phyloP scores from a whole-genome alignment of 1,140 invertebrate genomes.

The Maconellicoccus hirsutus region DNA sequence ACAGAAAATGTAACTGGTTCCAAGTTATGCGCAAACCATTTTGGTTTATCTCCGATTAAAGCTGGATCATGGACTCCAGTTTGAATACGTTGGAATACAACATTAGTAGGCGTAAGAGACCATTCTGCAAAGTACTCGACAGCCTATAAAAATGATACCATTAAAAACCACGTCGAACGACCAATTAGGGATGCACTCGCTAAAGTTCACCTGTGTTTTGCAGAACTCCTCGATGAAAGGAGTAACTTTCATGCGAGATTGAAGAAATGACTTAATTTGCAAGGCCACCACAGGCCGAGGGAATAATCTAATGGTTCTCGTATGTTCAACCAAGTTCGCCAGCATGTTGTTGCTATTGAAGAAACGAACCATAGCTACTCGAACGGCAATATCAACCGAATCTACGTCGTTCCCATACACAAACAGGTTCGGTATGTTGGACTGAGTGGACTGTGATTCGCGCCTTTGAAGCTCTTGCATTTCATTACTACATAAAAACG shows the following conservation, averaged over 20 bases:
- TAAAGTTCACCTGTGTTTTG: slow-evolving; percentile 56
- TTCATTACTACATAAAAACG: background rate
- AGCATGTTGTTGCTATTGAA: slow-evolving; percentile 96
- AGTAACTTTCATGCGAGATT: slow-evolving; percentile 77
- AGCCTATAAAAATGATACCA: slow-evolving; percentile 46
- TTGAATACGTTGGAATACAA: slow-evolving; percentile 91
- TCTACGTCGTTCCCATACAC: slow-evolving; percentile 95
- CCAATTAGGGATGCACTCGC: too few relatives aligned
- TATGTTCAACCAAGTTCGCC: slow-evolving; percentile 96
- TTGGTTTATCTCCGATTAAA: slow-evolving; percentile 91
- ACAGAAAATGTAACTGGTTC: slow-evolving; percentile 85
- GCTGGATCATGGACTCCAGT: slow-evolving; percentile 90
- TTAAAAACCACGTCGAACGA: background rate
- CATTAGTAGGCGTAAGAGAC: slow-evolving; percentile 91
- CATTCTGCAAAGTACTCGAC: slow-evolving; percentile 98
- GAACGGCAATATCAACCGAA: slow-evolving; percentile 94
- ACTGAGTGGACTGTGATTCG: background rate
- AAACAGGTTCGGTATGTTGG: slow-evolving; percentile 53
- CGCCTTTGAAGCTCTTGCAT: slow-evolving; percentile 13
- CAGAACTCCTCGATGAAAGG: slow-evolving; percentile 86
- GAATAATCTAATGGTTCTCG: slow-evolving; percentile 87
- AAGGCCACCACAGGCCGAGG: slow-evolving; percentile 97
- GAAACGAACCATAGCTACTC: slow-evolving; percentile 97
- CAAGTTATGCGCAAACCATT: slow-evolving; percentile 80
- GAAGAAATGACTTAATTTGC: slow-evolving; percentile 94